Conservation (phyloP, 2,113 vertebrate species). For the Cololabis saira region DNA sequence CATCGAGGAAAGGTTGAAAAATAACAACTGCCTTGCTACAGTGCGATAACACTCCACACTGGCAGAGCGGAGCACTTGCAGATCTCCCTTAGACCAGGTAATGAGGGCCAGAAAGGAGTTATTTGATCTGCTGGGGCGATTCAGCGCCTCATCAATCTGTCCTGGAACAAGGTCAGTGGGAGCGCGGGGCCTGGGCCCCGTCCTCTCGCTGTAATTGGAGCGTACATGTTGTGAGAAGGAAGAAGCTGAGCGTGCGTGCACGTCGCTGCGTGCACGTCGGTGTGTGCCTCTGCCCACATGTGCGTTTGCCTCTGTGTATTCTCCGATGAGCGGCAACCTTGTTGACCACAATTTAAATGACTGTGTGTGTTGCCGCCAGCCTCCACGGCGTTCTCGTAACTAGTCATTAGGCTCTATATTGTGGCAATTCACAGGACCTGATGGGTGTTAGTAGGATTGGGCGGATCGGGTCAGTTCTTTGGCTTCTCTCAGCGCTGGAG, state of each 20-base stretch:
- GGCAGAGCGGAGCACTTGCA: constrained; percentile 27
- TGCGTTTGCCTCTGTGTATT: constrained; percentile 29
- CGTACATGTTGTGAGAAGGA: constrained; percentile 45
- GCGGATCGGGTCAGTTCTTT: constrained; percentile 23
- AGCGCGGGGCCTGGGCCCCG: constrained; percentile 49
- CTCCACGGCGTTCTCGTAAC: constrained; percentile 22
- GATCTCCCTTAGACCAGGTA: constrained; percentile 52
- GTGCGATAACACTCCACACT: constrained; percentile 5
- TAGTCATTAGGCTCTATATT: constrained; percentile 49
- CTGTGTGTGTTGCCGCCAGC: constrained; percentile 46
- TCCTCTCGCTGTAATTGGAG: constrained; percentile 70
- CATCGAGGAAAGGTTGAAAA: constrained; percentile 7
- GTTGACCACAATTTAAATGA: constrained; percentile 54
- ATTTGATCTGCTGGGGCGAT: constrained; percentile 75
- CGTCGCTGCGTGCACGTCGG: not conserved
- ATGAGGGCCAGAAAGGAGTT: constrained; percentile 68
- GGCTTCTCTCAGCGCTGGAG: constrained; percentile 23
- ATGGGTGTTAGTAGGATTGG: constrained; percentile 50
- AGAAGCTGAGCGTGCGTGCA: constrained; percentile 9
- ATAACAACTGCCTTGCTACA: constrained; percentile 5
- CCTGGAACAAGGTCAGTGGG: constrained; percentile 68
- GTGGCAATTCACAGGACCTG: constrained; percentile 20
- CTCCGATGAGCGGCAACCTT: constrained; percentile 57
- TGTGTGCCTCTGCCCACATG: not conserved
- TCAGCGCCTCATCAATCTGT: constrained; percentile 69